Evolutionary conservation across 2,797 vertebrate genomes (phyloP), one percentile per base, ranked within the genome.

Genomic region (Chiroxiphia lanceolata): DNA sequence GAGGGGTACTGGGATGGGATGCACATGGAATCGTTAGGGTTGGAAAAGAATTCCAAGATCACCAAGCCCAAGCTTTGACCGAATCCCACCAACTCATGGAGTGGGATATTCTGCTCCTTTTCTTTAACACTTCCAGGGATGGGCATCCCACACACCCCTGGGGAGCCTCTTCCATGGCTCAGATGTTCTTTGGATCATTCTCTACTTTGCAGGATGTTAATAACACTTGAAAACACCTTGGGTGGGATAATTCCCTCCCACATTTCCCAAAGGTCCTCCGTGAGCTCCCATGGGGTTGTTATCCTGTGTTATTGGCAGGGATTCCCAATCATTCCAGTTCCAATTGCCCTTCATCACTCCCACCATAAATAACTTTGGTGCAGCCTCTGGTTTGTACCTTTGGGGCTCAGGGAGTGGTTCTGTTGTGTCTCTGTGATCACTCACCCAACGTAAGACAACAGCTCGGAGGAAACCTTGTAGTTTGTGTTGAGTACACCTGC

Each of bases 401-500:
- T 7, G 57, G 72, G 65, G 61, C 40, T 67, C 65, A 22, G 33
- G 26, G 40, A 82, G 79, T 50, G 61, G 69, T 34, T 83, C 25
- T 4, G 3, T 53, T 10, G 84, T 26, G 59, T 20, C 84, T 70
- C 45, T 14, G 0, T 11, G 78, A 74, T 92, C 92, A 2, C 60
- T 80, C 72, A 26, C 45, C 78, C 3, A 44, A 48, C 8, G 29
- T 23, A 36, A 94, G 85, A 56, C 91, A 72, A 15, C 44, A 76
- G 78, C 89, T 68, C 48, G 36, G 21, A 38, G 40, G 4, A 59
- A 79, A 25, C 15, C 14, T 50, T 23, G 54, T 27, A 18, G 86
- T 67, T 53, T 59, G 83, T 64, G 64, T 83, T 10, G 22, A 71
- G 83, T 40, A 60, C 94, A 83, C 87, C 81, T 95, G 94, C 90